Evolutionary conservation across 2,113 vertebrate species (phyloP), one percentile per base, ranked within the genome.

Genomic region (Sakesphorus luctuosus): DNA sequence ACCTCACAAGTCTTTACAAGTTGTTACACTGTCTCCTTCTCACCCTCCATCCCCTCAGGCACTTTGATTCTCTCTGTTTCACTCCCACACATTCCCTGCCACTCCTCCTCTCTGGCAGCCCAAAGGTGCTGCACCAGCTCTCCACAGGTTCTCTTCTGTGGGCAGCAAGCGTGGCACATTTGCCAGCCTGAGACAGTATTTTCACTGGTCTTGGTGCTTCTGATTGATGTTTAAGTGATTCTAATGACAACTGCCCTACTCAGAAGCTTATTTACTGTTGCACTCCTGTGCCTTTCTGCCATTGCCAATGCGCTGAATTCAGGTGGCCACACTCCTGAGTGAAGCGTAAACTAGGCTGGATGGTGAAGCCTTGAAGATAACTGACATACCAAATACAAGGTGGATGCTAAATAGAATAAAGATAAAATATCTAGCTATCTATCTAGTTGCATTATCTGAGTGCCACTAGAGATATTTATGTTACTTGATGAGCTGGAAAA

Each of bases 61-160:
- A 86, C 67, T 75, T 84, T 3, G 19, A 61, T 66, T 81, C 83
- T 33, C 82, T 53, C 58, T 43, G 25, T 53, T 86, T 90, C 69
- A 46, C 86, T 94, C 90, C 88, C 62, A 81, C 94, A 8, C 1
- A 0, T 82, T 76, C 83, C 77, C 67, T 66, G 46, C 83, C 61
- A 81, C 58, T 84, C 73, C 84, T 91, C 65, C 68, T 92, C 83
- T 18, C 84, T 25, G 69, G 73, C 76, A 90, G 80, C 88, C 73
- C 92, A 58, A 94, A 81, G 93, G 94, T 81, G 84, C 83, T 81
- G 90, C 93, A 90, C 83, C 88, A 87, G 16, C 88, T 78, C 79
- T 67, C 82, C 8, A 14, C 20, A 47, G 87, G 47, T 44, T 80
- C 67, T 79, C 61, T 86, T 89, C 88, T 93, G 92, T 93, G 85